Percentiles rank a stretch among this genome's conserved stretches.
These are phyloP conservation scores for Pteruthius melanotis DNA, from an alignment of 2,113 vertebrate genomes.

Conservation along the genomic window DNA sequence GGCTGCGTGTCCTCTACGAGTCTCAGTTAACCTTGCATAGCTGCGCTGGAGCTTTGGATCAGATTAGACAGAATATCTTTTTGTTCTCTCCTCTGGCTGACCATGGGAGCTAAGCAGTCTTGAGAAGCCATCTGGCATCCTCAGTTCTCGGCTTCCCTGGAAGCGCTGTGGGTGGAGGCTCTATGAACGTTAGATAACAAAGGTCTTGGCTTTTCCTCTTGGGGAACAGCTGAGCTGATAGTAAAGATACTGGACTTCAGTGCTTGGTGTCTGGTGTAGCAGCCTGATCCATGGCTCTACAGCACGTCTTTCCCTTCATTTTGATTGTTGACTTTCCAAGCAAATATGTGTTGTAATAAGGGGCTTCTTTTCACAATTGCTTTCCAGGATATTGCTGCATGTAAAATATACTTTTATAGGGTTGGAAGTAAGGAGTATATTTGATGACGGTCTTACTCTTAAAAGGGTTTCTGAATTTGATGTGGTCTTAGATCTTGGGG, in stretches of 20 bases:
- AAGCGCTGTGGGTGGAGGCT: neutral
- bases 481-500: neutral
- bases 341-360: neutral
- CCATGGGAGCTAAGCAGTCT: neutral
- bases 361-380: neutral
- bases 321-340: neutral
- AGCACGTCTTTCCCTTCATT: neutral
- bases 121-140: neutral
- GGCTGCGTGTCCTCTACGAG: fast-evolving
- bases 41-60: neutral
- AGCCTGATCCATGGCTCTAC: neutral
- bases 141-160: neutral
- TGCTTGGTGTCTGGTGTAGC: neutral
- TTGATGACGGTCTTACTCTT: neutral
- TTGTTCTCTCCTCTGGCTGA: neutral
- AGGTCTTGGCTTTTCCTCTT: neutral
- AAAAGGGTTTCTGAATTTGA: neutral
- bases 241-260: neutral
- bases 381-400: neutral
- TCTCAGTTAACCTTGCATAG: neutral
- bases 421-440: neutral
- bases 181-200: neutral
- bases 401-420: neutral
- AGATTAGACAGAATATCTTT: neutral
- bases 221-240: neutral